Conservation (phyloP, 2,797 vertebrate genomes). For the Hydrolagus colliei region DNA sequence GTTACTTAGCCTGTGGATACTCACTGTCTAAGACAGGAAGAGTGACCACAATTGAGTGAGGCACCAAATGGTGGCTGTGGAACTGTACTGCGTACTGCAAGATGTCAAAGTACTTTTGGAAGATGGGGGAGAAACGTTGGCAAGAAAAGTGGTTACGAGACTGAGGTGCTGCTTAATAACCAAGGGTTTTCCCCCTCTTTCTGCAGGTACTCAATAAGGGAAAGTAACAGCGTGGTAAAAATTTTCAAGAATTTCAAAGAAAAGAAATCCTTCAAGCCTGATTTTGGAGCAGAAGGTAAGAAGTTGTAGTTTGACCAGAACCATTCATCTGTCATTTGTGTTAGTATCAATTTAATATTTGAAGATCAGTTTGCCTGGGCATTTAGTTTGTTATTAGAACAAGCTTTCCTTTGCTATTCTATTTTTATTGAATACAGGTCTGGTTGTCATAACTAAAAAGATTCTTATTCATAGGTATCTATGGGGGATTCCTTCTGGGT, state of each 20-base stretch:
- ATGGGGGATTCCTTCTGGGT: slow-evolving; percentile 87
- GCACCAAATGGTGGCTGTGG: too few relatives aligned
- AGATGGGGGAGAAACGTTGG: too few relatives aligned
- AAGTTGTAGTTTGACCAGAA: background rate
- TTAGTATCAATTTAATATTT: background rate
- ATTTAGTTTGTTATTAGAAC: background rate
- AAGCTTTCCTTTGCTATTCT: slow-evolving; percentile 18
- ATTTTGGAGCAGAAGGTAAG: slow-evolving; percentile 93
- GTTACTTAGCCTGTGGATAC: too few relatives aligned
- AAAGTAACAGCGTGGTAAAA: slow-evolving; percentile 91
- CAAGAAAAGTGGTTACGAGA: too few relatives aligned
- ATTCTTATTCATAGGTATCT: slow-evolving; percentile 66
- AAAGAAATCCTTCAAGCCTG: slow-evolving; percentile 97
- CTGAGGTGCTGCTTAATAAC: background rate
- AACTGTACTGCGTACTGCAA: too few relatives aligned
- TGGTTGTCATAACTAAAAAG: background rate
- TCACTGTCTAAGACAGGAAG: too few relatives aligned
- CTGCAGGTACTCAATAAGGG: slow-evolving; percentile 82
- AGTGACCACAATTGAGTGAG: too few relatives aligned
- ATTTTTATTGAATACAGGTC: background rate
- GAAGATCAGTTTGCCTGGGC: background rate
- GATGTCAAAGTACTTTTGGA: too few relatives aligned
- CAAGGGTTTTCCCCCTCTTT: background rate
- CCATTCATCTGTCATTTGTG: background rate
- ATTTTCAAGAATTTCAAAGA: slow-evolving; percentile 99